A percentile compares a stretch with the other conserved stretches of the same genome.
These are phyloP conservation scores for Andrena hattorfiana DNA, from an alignment of 2,888 invertebrate genomes.

Conservation along the genomic window DNA sequence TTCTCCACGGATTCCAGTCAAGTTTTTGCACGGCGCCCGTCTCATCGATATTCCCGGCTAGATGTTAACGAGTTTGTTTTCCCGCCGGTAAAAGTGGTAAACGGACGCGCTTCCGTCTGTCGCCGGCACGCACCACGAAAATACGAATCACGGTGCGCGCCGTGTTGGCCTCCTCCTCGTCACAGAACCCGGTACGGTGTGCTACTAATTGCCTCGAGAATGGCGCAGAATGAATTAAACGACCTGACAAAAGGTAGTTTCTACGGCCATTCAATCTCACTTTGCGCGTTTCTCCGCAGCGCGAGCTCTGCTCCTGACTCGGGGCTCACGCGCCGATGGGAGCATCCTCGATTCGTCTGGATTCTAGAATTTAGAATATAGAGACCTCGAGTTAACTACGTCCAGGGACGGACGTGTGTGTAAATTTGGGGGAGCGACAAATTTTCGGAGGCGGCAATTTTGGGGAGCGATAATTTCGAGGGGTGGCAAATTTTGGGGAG, in stretches of 20 bases:
- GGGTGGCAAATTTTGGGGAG: no score
- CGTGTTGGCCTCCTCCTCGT: conserved; percentile 17
- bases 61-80: conserved; percentile 60
- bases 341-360: background rate
- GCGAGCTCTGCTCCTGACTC: background rate
- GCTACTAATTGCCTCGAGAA: conserved; percentile 58
- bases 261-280: conserved; percentile 67
- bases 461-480: no score
- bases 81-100: conserved; percentile 66
- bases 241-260: conserved; percentile 67
- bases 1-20: conserved; percentile 11
- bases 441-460: no score
- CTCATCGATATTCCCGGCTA: conserved; percentile 53
- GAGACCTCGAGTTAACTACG: no score
- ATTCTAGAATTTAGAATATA: background rate
- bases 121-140: conserved; percentile 28
- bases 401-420: no score
- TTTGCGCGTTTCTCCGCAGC: conserved; percentile 38
- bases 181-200: conserved; percentile 20
- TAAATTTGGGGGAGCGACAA: no score
- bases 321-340: background rate
- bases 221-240: conserved; percentile 59
- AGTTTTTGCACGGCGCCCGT: conserved; percentile 7
- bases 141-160: conserved; percentile 19
- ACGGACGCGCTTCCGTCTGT: conserved; percentile 72